phyloP scores from a whole-genome alignment of 2,113 vertebrate species.

The Gracilinanus agilis region DNA sequence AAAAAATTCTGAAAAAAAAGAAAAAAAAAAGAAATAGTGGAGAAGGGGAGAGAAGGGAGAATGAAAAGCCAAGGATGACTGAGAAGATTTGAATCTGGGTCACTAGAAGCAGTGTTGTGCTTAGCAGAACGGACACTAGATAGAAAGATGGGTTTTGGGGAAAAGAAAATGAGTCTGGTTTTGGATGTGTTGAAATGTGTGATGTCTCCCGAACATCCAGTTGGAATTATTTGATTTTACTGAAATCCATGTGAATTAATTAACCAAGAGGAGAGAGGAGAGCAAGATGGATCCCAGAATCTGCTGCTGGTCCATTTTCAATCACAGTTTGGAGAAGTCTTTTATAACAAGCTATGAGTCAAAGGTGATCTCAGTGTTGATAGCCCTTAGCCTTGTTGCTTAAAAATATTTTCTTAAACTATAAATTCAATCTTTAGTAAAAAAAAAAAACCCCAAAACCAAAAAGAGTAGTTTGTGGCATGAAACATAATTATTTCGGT shows the following conservation, averaged over 20 bases:
- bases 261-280: neutral
- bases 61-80: neutral
- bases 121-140: neutral
- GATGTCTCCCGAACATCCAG: neutral
- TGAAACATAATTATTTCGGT: constrained; percentile 51
- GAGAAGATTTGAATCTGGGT: neutral
- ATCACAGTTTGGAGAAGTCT: neutral
- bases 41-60: neutral
- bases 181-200: neutral
- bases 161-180: neutral
- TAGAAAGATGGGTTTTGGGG: neutral
- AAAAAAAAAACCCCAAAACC: no score
- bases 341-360: neutral
- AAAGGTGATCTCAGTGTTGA: constrained; percentile 1
- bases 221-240: neutral
- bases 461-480: constrained; percentile 3
- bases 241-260: neutral
- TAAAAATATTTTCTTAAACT: constrained; percentile 47
- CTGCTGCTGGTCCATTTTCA: neutral
- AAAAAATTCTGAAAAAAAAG: no score
- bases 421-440: constrained; percentile 22
- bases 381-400: constrained; percentile 10
- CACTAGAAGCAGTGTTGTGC: neutral
- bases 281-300: neutral
- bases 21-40: no score